phyloP scores from a whole-genome alignment of 1,140 invertebrate genomes.

The Apis florea region DNA sequence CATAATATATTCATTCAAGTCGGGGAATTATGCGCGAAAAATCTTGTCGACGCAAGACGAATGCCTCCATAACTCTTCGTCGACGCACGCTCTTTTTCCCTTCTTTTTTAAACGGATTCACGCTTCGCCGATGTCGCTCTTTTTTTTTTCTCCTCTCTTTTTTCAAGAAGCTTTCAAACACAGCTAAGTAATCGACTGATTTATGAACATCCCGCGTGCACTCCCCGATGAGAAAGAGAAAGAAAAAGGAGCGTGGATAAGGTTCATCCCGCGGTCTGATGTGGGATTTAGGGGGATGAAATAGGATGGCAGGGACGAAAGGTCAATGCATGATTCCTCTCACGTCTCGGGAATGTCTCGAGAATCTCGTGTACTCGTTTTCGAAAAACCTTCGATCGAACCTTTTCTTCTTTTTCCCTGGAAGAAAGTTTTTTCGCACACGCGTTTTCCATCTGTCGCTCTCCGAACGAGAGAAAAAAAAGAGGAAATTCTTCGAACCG shows the following conservation, averaged over 20 bases:
- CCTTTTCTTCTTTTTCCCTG: neutral
- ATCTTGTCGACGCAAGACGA: neutral
- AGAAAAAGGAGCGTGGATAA: conserved; percentile 33
- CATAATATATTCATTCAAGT: too few relatives aligned
- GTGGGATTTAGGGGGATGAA: conserved; percentile 30
- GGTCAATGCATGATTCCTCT: conserved; percentile 27
- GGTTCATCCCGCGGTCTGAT: conserved; percentile 16
- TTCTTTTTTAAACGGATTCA: neutral
- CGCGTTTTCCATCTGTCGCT: too few relatives aligned
- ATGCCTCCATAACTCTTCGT: neutral
- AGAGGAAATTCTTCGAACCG: too few relatives aligned
- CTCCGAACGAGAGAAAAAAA: too few relatives aligned
- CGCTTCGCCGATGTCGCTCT: neutral
- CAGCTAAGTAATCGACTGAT: conserved; percentile 25
- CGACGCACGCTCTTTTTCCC: too few relatives aligned
- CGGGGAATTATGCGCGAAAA: neutral
- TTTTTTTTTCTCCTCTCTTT: neutral
- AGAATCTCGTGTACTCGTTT: neutral
- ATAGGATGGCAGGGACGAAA: conserved; percentile 25
- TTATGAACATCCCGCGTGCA: conserved; percentile 5
- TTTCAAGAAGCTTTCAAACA: conserved; percentile 8
- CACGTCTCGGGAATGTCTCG: neutral
- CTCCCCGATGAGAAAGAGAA: neutral
- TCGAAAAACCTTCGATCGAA: neutral
- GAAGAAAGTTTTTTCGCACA: too few relatives aligned